Base-by-base conservation (phyloP, 2,797 vertebrate species). In the Tragelaphus eurycerus region DNA sequence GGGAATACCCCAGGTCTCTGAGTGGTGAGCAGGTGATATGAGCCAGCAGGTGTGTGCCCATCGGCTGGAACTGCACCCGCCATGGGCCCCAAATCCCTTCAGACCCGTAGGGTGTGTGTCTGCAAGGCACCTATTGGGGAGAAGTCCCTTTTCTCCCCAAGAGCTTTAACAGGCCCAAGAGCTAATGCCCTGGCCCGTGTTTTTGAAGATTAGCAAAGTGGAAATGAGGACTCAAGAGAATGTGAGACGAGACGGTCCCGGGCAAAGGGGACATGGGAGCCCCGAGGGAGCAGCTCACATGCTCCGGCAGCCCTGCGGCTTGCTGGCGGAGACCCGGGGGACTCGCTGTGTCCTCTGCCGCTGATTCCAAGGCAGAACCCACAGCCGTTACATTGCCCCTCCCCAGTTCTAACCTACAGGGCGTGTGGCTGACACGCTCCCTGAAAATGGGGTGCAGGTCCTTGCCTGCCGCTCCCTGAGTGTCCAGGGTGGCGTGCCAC, bases 11-110 rank as follows among this genome's bases (percentile, higher is more conserved):
- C n/a, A 1, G 31, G 94, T 21, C 19, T 7, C 14, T 16, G 1
- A 3, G n/a, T 14, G 12, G 55, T n/a, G 3, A 25, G 60, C 71
- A 64, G 6, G 60, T 74, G 95, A 96, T 85, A 71, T 14, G 48
- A 14, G 52, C 88, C 62, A 48, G 96, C 96, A 97, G 97, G 90
- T 97, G 92, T 15, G 27, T 6, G 43, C 76, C 82, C 3, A 9
- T 29, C 0, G 10, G 86, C 82, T 88, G n/a, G n/a, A 29, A 62
- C 23, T 29, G 82, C 78, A 46, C 55, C 52, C 4, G 43, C 86
- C 16, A 0, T 25, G 2, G 67, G 54, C 54, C 86, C 82, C 59
- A 59, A 8, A 31, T 9, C 82, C 86, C 54, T 43, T 13, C 89
- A 16, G 25, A 48, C 62, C n/a, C 0, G 0, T 50, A n/a, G 0